phyloP scores from a whole-genome alignment of 1,140 invertebrate genomes.

The Zaprionus kolodkinae region DNA sequence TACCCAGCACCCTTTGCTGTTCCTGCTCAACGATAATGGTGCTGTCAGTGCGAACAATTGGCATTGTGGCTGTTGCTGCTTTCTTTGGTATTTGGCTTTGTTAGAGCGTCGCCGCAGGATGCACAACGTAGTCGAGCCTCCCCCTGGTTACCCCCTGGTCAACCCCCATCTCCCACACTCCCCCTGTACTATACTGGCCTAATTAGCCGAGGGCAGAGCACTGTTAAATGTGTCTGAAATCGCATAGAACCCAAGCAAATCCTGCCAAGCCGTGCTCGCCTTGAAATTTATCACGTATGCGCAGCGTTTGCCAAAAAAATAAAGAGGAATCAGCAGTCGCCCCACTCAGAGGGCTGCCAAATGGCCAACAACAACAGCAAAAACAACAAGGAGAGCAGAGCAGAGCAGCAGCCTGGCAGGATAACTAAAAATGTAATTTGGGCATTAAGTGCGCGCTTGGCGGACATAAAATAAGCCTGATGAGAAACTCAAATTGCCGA shows the following conservation, averaged over 20 bases:
- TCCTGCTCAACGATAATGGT: slow-evolving; percentile 63
- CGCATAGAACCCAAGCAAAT: not conserved
- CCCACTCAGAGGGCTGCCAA: slow-evolving; percentile 12
- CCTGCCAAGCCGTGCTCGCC: slow-evolving; percentile 21
- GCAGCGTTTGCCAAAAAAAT: slow-evolving; percentile 54
- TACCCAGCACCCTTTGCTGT: not conserved
- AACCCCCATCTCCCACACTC: not conserved
- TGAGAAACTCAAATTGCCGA: slow-evolving; percentile 74
- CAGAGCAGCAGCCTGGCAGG: not conserved
- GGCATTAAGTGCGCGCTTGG: slow-evolving; percentile 72
- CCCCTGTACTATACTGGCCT: slow-evolving; percentile 41
- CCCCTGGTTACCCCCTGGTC: not conserved
- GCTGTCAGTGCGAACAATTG: slow-evolving; percentile 70
- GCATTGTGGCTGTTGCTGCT: slow-evolving; percentile 46
- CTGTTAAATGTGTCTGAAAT: slow-evolving; percentile 29
- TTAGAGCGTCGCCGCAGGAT: slow-evolving; percentile 36
- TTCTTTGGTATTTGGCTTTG: slow-evolving; percentile 24
- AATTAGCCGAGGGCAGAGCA: slow-evolving; percentile 55
- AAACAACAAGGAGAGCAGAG: slow-evolving; percentile 5
- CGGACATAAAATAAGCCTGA: slow-evolving; percentile 81
- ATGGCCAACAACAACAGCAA: slow-evolving; percentile 34
- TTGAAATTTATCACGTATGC: slow-evolving; percentile 71
- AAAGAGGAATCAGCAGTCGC: slow-evolving; percentile 37
- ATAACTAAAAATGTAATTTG: slow-evolving; percentile 79
- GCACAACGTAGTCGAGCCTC: too few relatives aligned